phyloP scores from a whole-genome alignment of 2,888 invertebrate genomes.

The Malachius bipustulatus region DNA sequence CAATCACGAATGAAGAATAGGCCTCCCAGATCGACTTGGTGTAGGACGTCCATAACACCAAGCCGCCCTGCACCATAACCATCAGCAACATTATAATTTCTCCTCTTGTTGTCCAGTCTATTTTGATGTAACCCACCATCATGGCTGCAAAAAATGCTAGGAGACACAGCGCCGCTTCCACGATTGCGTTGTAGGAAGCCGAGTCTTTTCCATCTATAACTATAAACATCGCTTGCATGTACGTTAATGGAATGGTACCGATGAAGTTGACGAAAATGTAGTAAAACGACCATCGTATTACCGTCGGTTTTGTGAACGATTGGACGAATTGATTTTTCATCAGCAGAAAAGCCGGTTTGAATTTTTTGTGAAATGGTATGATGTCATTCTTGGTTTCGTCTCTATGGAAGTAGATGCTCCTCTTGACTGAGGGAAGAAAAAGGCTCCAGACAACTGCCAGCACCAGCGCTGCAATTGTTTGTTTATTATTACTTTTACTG shows the following conservation, averaged over 20 bases:
- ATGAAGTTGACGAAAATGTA: slow-evolving; percentile 65
- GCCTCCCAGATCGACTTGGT: slow-evolving; percentile 43
- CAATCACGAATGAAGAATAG: slow-evolving; percentile 62
- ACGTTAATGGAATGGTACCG: slow-evolving; percentile 59
- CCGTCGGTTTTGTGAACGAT: slow-evolving; percentile 47
- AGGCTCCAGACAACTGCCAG: slow-evolving; percentile 61
- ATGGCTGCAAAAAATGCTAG: slow-evolving; percentile 52
- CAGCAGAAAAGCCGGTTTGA: slow-evolving; percentile 37
- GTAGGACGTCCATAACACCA: slow-evolving; percentile 38
- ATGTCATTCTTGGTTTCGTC: slow-evolving; percentile 16
- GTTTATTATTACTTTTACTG: too few relatives aligned
- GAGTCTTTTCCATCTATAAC: slow-evolving; percentile 42
- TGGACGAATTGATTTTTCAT: slow-evolving; percentile 45
- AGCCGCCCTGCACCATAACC: slow-evolving; percentile 43
- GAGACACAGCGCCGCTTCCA: slow-evolving; percentile 65
- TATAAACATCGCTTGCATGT: slow-evolving; percentile 77
- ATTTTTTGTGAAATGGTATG: too few relatives aligned
- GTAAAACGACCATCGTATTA: slow-evolving; percentile 66
- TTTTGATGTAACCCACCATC: slow-evolving; percentile 40
- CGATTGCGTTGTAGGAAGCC: slow-evolving; percentile 48
- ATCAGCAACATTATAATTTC: slow-evolving; percentile 39
- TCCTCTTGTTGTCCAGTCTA: slow-evolving; percentile 36
- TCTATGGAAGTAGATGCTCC: slow-evolving; percentile 68
- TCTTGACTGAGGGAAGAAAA: slow-evolving; percentile 59
- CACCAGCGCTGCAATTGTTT: slow-evolving; percentile 57